Conservation (phyloP, 2,113 vertebrate genomes). For the Rutilus rutilus region DNA sequence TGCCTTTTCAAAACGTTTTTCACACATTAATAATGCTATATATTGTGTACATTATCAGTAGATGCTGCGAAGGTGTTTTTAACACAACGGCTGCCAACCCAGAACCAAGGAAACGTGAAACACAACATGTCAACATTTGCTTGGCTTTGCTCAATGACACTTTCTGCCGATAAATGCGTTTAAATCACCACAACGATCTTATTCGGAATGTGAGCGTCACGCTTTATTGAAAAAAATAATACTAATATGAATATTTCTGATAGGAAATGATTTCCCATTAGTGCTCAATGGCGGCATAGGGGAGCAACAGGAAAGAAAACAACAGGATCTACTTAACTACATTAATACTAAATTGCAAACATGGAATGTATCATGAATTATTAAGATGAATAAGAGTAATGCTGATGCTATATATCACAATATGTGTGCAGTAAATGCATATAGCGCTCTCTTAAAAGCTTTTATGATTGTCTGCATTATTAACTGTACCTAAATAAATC, state of each 20-base stretch:
- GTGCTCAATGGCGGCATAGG: slow-evolving; percentile 41
- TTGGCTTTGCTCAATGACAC: too few relatives aligned
- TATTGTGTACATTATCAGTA: too few relatives aligned
- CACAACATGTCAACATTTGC: too few relatives aligned
- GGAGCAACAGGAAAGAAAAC: slow-evolving; percentile 34
- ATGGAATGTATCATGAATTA: slow-evolving; percentile 19
- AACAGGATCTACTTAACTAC: slow-evolving; percentile 39
- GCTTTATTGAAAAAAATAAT: slow-evolving; percentile 75
- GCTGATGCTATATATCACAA: slow-evolving; percentile 40
- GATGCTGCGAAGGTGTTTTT: too few relatives aligned
- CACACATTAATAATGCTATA: too few relatives aligned
- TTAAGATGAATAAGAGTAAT: slow-evolving; percentile 40
- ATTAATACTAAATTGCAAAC: slow-evolving; percentile 46
- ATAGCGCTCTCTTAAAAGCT: slow-evolving; percentile 27
- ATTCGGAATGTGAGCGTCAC: slow-evolving; percentile 61
- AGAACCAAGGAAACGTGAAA: too few relatives aligned
- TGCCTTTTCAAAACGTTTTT: too few relatives aligned
- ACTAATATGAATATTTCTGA: slow-evolving; percentile 60
- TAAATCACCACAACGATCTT: not conserved
- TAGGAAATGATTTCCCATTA: slow-evolving; percentile 7
- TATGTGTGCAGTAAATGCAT: slow-evolving; percentile 43
- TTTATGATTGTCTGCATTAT: slow-evolving; percentile 17
- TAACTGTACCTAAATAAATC: not conserved
- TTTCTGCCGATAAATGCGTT: not conserved
- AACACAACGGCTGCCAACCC: too few relatives aligned